These are phyloP conservation scores for Orycteropus afer DNA, from an alignment of 2,113 vertebrate genomes.

Conservation along the genomic window DNA sequence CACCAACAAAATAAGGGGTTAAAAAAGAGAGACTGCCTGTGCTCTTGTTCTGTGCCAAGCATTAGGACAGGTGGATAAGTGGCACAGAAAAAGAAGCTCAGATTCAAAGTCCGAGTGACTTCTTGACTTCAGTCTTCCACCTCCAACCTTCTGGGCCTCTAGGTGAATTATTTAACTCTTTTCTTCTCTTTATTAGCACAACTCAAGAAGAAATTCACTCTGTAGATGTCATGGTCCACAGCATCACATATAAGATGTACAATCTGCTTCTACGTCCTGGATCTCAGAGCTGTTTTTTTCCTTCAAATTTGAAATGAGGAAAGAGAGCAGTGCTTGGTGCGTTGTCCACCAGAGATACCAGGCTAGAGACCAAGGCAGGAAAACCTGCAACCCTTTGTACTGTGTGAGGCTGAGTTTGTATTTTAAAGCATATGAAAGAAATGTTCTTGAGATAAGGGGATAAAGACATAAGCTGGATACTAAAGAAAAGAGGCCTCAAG, in stretches of 20 bases:
- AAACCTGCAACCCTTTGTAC: background rate
- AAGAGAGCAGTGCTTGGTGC: background rate
- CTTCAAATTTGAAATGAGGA: background rate
- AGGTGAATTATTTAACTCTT: background rate
- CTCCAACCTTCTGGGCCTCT: background rate
- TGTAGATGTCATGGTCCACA: background rate
- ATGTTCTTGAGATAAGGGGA: slow-evolving; percentile 27
- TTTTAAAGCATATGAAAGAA: slow-evolving; percentile 46
- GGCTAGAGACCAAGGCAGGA: background rate
- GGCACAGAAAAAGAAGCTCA: background rate
- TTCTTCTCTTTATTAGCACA: background rate
- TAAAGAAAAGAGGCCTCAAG: background rate
- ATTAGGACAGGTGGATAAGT: background rate
- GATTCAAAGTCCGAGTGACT: background rate
- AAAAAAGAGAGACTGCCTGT: background rate
- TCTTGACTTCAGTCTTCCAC: background rate
- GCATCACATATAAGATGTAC: background rate
- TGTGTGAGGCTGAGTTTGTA: slow-evolving; percentile 12
- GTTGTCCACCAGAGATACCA: background rate
- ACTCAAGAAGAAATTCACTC: background rate
- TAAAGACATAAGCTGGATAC: background rate
- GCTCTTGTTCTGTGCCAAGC: background rate
- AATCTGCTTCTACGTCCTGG: background rate
- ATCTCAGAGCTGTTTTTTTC: background rate
- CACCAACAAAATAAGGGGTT: background rate